Evolutionary conservation across 2,888 invertebrate genomes (phyloP), one percentile per base, ranked within the genome.

Genomic region (Folsomia manolachei): DNA sequence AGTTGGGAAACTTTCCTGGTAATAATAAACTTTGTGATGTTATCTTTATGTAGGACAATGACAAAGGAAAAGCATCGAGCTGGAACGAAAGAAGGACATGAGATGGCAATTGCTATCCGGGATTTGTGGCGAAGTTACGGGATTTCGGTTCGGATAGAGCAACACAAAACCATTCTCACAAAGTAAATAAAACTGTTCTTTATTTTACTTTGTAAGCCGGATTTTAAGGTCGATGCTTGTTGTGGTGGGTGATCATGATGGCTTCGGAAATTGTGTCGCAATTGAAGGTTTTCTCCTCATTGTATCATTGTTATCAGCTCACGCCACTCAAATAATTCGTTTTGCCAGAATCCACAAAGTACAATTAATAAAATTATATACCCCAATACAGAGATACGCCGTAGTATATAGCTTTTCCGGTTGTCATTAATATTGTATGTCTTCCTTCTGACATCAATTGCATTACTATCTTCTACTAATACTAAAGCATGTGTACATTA

Each of bases 51-150:
- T 68, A 81, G 80, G 69, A 69, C 78, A 74, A 78, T 81, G 78
- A 78, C 75, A 53, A 79, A 81, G 69, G 81, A 80, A 64, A 77
- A 77, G 23, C 81, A 81, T 68, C 69, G 75, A 64, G 74, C 81
- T 23, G 81, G 81, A 66, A 81, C 79, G 26, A 63, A 73, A 64
- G 79, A 78, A 72, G 81, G 80, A 24, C 74, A 73, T 64, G 72
- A 75, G 26, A 80, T 81, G 81, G 80, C 79, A 21, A 78, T 73
- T 65, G 81, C 80, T 1, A 76, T 81, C 52, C 73, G 81, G 60
- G 81, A 81, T 71, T 71, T 79, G 70, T 81, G 81, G 81, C 66
- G 79, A 73, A 76, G 76, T 60, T 81, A 77, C 63, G 81, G 81
- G n/a, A 68, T 81, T 23, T 80, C 79, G 62, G 81, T 81, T 26